These are phyloP conservation scores for Selene dorsalis DNA, from an alignment of 2,797 vertebrate genomes.

Conservation along the genomic window DNA sequence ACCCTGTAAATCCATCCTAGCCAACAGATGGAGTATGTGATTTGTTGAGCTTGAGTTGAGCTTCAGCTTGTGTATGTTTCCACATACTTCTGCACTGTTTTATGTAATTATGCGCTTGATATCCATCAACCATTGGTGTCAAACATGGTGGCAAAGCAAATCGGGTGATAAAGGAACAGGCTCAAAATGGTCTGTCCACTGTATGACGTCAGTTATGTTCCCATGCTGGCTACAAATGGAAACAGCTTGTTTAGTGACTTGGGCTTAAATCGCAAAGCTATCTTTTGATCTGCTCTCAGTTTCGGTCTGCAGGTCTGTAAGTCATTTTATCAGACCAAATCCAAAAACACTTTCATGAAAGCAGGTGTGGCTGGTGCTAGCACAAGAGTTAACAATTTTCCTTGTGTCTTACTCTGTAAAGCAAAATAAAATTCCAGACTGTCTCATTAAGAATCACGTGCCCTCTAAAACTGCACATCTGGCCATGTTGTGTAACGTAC, in stretches of 20 bases:
- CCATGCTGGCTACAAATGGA: neutral
- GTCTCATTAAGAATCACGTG: conserved; percentile 74
- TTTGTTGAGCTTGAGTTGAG: no score
- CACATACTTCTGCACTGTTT: no score
- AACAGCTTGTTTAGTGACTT: neutral
- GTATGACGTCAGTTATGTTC: conserved; percentile 14
- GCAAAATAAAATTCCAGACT: conserved; percentile 26
- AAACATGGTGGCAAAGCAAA: conserved; percentile 19
- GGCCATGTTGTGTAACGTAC: conserved; percentile 75
- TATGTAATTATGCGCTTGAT: neutral
- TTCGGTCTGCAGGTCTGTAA: neutral
- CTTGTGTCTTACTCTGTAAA: conserved; percentile 39
- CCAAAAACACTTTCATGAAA: conserved; percentile 6
- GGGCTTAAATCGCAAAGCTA: neutral
- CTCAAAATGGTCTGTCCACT: conserved; percentile 4
- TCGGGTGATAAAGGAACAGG: neutral
- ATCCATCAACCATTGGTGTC: conserved; percentile 13
- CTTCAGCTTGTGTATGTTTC: no score
- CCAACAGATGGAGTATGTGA: no score
- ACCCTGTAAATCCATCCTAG: no score
- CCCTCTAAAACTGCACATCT: conserved; percentile 76
- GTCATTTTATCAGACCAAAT: neutral
- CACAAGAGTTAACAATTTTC: conserved; percentile 23
- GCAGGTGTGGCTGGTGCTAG: conserved; percentile 35
- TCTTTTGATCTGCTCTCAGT: neutral